These are phyloP conservation scores for Zophobas atratus DNA, from an alignment of 1,140 invertebrate species.

Conservation along the genomic window DNA sequence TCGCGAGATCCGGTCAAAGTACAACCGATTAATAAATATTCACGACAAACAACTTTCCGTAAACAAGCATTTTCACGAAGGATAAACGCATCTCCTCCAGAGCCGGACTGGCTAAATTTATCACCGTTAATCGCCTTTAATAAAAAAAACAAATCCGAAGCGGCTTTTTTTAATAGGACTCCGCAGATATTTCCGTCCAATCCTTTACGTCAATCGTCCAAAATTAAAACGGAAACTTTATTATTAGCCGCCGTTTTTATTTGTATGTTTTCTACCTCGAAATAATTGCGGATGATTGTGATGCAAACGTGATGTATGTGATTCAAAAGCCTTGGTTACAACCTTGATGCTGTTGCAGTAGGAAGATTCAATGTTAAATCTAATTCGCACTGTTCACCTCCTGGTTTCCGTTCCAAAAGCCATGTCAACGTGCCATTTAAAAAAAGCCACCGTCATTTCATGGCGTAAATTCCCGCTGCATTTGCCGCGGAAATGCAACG, in stretches of 20 bases:
- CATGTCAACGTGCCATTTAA: neutral
- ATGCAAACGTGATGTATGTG: conserved; percentile 35
- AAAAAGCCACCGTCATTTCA: neutral
- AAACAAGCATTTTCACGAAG: conserved; percentile 13
- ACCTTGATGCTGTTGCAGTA: conserved; percentile 24
- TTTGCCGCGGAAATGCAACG: conserved; percentile 1
- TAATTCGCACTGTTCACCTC: conserved; percentile 15
- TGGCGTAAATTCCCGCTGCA: conserved; percentile 8
- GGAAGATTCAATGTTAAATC: conserved; percentile 16
- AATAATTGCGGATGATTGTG: conserved; percentile 21
- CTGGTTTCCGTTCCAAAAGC: conserved; percentile 8
- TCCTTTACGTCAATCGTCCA: conserved; percentile 7
- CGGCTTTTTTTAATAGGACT: neutral
- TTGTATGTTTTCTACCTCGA: conserved; percentile 27
- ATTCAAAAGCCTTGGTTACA: conserved; percentile 30
- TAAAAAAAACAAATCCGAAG: neutral
- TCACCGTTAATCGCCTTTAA: neutral
- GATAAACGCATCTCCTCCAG: neutral
- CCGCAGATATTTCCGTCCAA: conserved; percentile 12
- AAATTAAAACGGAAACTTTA: conserved; percentile 35
- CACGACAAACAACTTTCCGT: neutral
- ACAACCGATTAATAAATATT: conserved; percentile 32
- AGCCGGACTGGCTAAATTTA: too few relatives aligned
- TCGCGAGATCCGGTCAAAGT: conserved; percentile 19
- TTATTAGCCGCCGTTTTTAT: conserved; percentile 31